Base-by-base conservation (phyloP, 2,888 invertebrate genomes). In the Celastrina argiolus region DNA sequence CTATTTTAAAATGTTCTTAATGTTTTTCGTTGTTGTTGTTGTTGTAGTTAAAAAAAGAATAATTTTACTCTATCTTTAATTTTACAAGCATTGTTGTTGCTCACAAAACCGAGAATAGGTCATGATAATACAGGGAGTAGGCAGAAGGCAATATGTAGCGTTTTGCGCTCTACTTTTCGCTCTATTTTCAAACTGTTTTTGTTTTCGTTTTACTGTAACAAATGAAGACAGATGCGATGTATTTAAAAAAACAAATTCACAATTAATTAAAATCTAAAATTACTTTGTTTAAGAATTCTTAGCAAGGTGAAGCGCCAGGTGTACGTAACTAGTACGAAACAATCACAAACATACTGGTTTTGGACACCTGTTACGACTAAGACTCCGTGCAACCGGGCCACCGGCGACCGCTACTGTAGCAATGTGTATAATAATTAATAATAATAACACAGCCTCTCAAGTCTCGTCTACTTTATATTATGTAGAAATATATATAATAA, bases 221-320 rank as follows among this genome's bases (percentile, higher is more conserved):
- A 51, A 51, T 51, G 22, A 22, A 51, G 12, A 14, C 51, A 26
- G 51, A 51, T 51, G 26, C 36, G 2, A 8, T 12, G 26, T 51
- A 51, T 51, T 51, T 51, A 12, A 22, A 26, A 51, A 51, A 51
- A 22, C 14, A 36, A 36, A 12, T 36, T 36, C 18, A 26, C 26
- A 51, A 51, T 51, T 51, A 51, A 51, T 51, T 51, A 26, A 51
- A 22, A 14, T 51, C 14, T 51, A 51, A 51, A 51, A 51, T 51
- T 51, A 22, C 22, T 51, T 51, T 51, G 51, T 51, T 51, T 26
- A 14, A 26, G 22, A 51, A 22, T 51, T 51, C 14, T 26, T 26
- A 51, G 51, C 51, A 51, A 51, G 22, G 51, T 51, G 26, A 51
- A 51, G 14, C 51, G 51, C 22, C 51, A 51, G 51, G 51, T 51